Conservation (phyloP, 2,888 invertebrate species). For the Hydroisotoma schaefferi region DNA sequence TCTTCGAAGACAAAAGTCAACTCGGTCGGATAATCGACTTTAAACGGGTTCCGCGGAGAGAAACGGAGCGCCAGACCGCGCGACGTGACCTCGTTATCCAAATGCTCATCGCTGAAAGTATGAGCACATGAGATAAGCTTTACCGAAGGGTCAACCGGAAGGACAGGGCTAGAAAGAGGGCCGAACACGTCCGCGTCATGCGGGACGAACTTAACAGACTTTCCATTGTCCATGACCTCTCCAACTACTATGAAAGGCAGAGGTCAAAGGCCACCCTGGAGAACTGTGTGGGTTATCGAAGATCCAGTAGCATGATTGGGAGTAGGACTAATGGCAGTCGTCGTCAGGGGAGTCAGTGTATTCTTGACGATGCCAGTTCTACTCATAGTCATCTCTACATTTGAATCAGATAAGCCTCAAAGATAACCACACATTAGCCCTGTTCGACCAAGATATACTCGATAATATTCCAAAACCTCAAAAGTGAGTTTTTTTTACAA, state of each 20-base stretch:
- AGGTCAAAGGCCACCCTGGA: not conserved
- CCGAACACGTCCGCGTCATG: constrained; percentile 25
- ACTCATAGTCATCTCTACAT: constrained; percentile 1
- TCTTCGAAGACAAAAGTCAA: constrained; percentile 38
- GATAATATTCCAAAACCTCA: no score
- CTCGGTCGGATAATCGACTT: constrained; percentile 38
- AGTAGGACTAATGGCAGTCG: not conserved
- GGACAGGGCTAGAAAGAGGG: constrained; percentile 37
- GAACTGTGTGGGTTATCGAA: not conserved
- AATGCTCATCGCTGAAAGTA: constrained; percentile 42
- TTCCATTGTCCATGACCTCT: constrained; percentile 39
- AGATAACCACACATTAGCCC: no score
- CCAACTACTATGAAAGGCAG: constrained; percentile 32
- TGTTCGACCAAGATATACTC: no score
- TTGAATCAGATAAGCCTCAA: no score
- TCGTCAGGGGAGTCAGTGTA: not conserved
- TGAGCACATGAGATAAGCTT: constrained; percentile 44
- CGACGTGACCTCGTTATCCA: constrained; percentile 39
- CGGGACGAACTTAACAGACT: constrained; percentile 31
- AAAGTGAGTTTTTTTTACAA: no score
- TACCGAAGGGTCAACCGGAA: constrained; percentile 40
- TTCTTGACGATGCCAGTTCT: not conserved
- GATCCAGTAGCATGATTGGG: not conserved
- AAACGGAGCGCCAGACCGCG: constrained; percentile 30
- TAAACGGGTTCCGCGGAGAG: constrained; percentile 32